Conservation (phyloP, 2,888 invertebrate species). For the Sthenelais limicola region DNA sequence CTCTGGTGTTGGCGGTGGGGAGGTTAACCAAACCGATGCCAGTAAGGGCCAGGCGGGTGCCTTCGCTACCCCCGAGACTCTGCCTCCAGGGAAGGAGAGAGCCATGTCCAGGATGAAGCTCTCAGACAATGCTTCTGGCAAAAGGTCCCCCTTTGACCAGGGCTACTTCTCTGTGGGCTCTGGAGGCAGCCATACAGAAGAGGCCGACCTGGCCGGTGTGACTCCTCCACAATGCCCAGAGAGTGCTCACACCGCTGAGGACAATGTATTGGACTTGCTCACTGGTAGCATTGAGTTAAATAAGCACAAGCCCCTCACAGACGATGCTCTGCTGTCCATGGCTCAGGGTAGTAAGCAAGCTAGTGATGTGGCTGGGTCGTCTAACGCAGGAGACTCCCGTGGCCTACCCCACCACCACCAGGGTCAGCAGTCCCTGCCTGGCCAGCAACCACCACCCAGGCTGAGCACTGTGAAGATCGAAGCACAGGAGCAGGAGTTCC, state of each 20-base stretch:
- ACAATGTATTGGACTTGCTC: conserved; percentile 29
- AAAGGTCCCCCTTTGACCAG: conserved; percentile 64
- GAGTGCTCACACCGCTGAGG: conserved; percentile 19
- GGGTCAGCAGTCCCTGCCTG: too few relatives aligned
- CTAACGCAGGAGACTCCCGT: neutral
- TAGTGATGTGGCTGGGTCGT: too few relatives aligned
- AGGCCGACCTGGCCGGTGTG: neutral
- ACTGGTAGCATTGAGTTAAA: conserved; percentile 15
- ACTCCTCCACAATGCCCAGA: conserved; percentile 29
- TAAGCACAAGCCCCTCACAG: neutral
- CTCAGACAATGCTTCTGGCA: conserved; percentile 7
- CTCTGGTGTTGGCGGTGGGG: neutral
- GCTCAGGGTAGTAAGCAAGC: conserved; percentile 21
- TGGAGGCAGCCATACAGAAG: conserved; percentile 44
- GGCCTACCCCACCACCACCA: too few relatives aligned
- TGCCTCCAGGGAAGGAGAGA: conserved; percentile 18
- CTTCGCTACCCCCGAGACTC: conserved; percentile 1
- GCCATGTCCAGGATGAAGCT: conserved; percentile 25
- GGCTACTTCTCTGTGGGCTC: conserved; percentile 67
- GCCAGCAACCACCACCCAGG: too few relatives aligned
- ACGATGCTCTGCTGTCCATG: neutral
- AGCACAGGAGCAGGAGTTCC: conserved; percentile 10
- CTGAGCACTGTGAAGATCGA: neutral
- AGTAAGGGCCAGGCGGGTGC: conserved; percentile 22
- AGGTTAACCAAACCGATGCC: conserved; percentile 31